These are phyloP conservation scores for Tadarida brasiliensis DNA, from an alignment of 2,797 vertebrate species.

Conservation along the genomic window DNA sequence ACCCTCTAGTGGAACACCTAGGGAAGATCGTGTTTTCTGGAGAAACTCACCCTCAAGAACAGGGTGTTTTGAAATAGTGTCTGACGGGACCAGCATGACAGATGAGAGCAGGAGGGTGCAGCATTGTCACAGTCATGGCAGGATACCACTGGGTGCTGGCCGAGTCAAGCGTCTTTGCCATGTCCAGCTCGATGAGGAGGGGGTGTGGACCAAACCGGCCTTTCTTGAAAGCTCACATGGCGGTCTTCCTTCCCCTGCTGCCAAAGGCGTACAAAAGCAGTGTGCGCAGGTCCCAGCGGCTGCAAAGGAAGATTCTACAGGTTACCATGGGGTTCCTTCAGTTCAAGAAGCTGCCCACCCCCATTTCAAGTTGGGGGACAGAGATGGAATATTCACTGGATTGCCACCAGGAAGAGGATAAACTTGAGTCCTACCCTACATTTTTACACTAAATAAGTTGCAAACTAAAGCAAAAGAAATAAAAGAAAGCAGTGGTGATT, in stretches of 20 bases:
- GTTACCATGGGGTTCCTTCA: neutral
- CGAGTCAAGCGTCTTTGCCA: neutral
- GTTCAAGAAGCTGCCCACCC: neutral
- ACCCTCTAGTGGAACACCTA: slow-evolving; percentile 88
- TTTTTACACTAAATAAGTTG: slow-evolving; percentile 38
- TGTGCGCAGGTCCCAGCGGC: neutral
- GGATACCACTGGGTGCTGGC: neutral
- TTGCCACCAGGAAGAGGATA: neutral
- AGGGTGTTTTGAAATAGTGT: neutral
- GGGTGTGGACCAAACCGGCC: neutral
- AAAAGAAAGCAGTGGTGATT: neutral
- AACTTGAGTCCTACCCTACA: neutral
- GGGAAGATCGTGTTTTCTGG: slow-evolving; percentile 72
- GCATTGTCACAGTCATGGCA: neutral
- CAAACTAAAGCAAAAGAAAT: slow-evolving; percentile 37
- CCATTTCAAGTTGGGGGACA: neutral
- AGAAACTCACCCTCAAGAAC: neutral
- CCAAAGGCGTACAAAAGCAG: neutral
- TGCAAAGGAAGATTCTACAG: neutral
- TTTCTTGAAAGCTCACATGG: neutral
- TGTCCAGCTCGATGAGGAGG: neutral
- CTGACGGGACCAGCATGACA: neutral
- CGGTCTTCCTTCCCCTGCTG: neutral
- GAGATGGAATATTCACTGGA: neutral
- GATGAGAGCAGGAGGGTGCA: neutral